A percentile compares a stretch with the other conserved stretches of the same genome.
These are phyloP conservation scores for Nibea albiflora DNA, from an alignment of 2,113 vertebrate species.

Conservation along the genomic window DNA sequence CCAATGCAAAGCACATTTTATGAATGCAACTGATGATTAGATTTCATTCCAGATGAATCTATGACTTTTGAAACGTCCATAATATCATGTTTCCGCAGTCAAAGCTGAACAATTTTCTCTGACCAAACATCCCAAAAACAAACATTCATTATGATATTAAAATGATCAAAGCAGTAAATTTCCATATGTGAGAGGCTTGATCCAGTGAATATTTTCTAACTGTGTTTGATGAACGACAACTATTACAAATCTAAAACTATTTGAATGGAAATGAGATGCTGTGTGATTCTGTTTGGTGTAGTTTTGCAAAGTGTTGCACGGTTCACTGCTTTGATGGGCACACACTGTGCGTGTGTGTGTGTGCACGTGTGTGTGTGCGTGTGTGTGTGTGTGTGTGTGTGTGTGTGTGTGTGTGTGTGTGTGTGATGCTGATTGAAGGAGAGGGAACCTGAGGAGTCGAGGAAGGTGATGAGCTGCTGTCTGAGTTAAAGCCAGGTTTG, in stretches of 20 bases:
- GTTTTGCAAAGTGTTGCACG: constrained; percentile 2
- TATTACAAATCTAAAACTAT: too few species aligned
- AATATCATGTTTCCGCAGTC: neutral
- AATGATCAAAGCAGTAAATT: neutral
- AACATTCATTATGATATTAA: neutral
- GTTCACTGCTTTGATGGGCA: constrained; percentile 9
- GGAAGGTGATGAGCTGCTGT: constrained; percentile 61
- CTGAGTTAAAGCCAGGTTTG: constrained; percentile 49
- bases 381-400: neutral
- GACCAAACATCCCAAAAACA: neutral
- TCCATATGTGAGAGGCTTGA: neutral
- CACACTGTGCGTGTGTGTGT: neutral
- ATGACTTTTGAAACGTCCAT: neutral
- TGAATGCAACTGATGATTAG: neutral
- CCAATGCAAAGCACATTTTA: neutral
- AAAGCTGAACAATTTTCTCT: neutral
- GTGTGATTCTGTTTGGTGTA: constrained; percentile 9
- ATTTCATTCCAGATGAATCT: neutral
- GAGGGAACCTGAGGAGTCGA: constrained; percentile 28
- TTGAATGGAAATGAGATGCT: neutral
- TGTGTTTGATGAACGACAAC: neutral
- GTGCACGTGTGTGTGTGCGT: neutral
- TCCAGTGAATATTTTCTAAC: neutral
- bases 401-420: neutral
- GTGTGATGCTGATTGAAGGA: constrained; percentile 11